Evolutionary conservation across 2,888 invertebrate genomes (phyloP).

Genomic region (Lymantria monacha): DNA sequence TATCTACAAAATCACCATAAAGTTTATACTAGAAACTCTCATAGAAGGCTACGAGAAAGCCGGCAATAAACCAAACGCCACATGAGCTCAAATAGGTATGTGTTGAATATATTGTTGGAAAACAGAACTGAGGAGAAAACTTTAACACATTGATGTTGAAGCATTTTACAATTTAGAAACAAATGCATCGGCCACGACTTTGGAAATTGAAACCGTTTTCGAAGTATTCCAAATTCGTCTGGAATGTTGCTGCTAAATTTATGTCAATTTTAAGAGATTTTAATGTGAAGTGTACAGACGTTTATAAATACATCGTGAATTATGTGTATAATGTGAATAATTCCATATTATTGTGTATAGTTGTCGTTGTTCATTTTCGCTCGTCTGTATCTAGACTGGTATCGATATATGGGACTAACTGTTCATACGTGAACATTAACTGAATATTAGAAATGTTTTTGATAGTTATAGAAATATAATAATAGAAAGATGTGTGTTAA

Average conservation of each 20-base stretch:
- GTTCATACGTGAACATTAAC: constrained; percentile 38
- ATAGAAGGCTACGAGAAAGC: constrained; percentile 88
- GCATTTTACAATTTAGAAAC: constrained; percentile 5
- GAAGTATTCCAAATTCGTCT: constrained; percentile 21
- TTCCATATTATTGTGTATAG: constrained; percentile 36
- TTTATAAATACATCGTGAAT: constrained; percentile 37
- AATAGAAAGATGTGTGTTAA: constrained; percentile 41
- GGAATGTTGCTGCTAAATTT: constrained; percentile 18
- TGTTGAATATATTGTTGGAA: constrained; percentile 14
- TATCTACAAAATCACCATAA: constrained; percentile 94
- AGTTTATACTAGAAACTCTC: constrained; percentile 93
- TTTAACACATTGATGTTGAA: constrained; percentile 9
- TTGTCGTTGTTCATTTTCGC: constrained; percentile 32
- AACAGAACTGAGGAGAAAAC: constrained; percentile 14
- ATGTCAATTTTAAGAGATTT: constrained; percentile 44
- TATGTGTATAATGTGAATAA: constrained; percentile 52
- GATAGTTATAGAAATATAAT: constrained; percentile 44
- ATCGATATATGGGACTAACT: constrained; percentile 23
- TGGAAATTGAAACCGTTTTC: constrained; percentile 22
- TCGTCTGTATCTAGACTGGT: constrained; percentile 36
- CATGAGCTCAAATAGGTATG: constrained; percentile 46
- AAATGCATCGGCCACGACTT: constrained; percentile 11
- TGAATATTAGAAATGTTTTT: constrained; percentile 41
- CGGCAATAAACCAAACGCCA: constrained; percentile 50
- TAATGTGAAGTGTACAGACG: constrained; percentile 35